Evolutionary conservation across 2,888 invertebrate genomes (phyloP).

Genomic region (Neoascia interrupta): DNA sequence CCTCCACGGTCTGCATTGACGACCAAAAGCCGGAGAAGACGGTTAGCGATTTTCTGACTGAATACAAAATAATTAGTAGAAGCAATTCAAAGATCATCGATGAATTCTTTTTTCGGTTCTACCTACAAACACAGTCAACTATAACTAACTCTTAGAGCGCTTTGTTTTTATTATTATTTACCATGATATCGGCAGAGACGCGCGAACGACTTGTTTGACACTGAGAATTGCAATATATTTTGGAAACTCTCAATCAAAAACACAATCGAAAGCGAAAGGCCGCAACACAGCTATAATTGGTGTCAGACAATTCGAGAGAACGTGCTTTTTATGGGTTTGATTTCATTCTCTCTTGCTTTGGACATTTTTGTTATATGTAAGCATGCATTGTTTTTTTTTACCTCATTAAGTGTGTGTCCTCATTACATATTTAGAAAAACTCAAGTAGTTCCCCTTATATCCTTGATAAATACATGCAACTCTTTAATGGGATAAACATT

Average conservation of each 20-base stretch:
- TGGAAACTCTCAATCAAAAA: slow-evolving; percentile 44
- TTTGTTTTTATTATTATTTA: slow-evolving; percentile 66
- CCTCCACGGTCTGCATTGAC: slow-evolving; percentile 70
- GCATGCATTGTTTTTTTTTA: slow-evolving; percentile 76
- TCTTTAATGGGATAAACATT: slow-evolving; percentile 38
- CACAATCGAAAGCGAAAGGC: slow-evolving; percentile 40
- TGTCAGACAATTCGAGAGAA: slow-evolving; percentile 64
- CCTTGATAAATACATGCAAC: slow-evolving; percentile 15
- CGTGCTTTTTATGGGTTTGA: slow-evolving; percentile 62
- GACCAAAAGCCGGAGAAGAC: slow-evolving; percentile 81
- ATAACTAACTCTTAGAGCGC: slow-evolving; percentile 56
- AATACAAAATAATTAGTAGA: slow-evolving; percentile 60
- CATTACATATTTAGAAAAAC: too few species aligned
- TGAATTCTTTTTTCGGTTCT: slow-evolving; percentile 51
- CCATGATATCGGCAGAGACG: slow-evolving; percentile 40
- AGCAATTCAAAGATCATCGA: slow-evolving; percentile 41
- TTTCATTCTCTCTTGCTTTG: slow-evolving; percentile 68
- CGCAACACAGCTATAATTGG: too few species aligned
- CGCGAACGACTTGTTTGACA: slow-evolving; percentile 66
- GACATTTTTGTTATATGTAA: slow-evolving; percentile 73
- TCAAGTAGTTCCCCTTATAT: not conserved
- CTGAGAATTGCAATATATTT: slow-evolving; percentile 54
- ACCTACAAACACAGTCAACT: slow-evolving; percentile 47
- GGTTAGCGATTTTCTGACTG: slow-evolving; percentile 77
- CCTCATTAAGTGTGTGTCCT: slow-evolving; percentile 58